Percentiles rank a stretch among this genome's conserved stretches.
Conservation (phyloP, 2,113 vertebrate species). For the Clarias batrachus region DNA sequence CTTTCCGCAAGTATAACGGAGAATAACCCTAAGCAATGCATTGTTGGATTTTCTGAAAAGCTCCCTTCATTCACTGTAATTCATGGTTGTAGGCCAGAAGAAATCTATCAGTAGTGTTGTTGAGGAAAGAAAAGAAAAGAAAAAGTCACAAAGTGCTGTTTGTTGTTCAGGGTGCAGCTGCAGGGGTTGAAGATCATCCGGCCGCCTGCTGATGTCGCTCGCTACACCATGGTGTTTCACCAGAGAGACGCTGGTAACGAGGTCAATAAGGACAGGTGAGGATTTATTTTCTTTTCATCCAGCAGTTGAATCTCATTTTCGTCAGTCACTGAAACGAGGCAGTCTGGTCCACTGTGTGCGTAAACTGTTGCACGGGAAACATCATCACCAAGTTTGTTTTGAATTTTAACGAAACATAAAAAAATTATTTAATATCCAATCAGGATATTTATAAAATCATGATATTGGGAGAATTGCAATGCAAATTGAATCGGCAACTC, state of each 20-base stretch:
- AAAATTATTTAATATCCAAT: too few species aligned
- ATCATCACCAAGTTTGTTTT: too few species aligned
- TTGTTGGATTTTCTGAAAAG: background rate
- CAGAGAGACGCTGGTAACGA: conserved; percentile 88
- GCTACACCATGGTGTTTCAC: conserved; percentile 97
- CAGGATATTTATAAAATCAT: too few species aligned
- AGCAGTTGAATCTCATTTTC: background rate
- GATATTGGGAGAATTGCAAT: too few species aligned
- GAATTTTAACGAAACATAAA: too few species aligned
- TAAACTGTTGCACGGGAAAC: background rate
- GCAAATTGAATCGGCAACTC: too few species aligned
- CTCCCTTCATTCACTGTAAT: background rate
- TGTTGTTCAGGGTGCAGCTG: conserved; percentile 79
- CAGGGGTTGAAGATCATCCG: conserved; percentile 86
- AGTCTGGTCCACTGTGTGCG: background rate
- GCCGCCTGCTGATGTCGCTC: conserved; percentile 78
- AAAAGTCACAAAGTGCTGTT: background rate
- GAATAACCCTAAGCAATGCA: background rate
- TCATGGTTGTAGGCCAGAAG: background rate
- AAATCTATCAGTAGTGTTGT: background rate
- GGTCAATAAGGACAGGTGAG: conserved; percentile 82
- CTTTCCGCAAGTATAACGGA: too few species aligned
- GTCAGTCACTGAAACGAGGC: background rate
- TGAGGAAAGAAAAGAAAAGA: background rate
- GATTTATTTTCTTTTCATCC: background rate